Evolutionary conservation across 2,113 vertebrate genomes (phyloP).

Genomic region (Amphiprion percula): DNA sequence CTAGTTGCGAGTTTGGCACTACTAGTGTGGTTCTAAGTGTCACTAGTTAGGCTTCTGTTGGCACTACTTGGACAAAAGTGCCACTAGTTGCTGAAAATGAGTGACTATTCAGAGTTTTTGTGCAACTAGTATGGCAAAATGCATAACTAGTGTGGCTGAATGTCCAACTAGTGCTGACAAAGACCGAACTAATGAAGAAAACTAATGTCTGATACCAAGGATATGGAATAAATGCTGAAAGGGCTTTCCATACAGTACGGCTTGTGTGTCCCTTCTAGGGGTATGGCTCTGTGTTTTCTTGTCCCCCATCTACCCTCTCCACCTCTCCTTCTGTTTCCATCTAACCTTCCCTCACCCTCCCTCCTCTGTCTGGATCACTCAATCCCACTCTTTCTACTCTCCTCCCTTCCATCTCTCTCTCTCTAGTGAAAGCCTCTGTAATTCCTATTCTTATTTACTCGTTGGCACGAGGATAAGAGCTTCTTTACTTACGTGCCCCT

Average conservation of each 20-base stretch:
- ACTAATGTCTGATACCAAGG: too few species aligned
- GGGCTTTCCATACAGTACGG: background rate
- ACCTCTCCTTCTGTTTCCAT: slow-evolving; percentile 20
- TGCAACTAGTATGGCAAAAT: too few species aligned
- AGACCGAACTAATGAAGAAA: too few species aligned
- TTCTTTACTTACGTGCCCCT: slow-evolving; percentile 73
- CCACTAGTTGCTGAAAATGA: too few species aligned
- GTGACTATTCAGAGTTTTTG: too few species aligned
- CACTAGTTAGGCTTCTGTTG: too few species aligned
- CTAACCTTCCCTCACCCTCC: slow-evolving; percentile 42
- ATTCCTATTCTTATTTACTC: slow-evolving; percentile 81
- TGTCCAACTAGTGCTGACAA: too few species aligned
- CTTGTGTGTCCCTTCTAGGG: slow-evolving; percentile 46
- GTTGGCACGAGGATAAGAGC: slow-evolving; percentile 66
- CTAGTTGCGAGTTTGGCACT: too few species aligned
- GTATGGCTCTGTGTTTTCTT: slow-evolving; percentile 47
- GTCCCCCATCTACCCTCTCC: background rate
- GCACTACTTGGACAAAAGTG: too few species aligned
- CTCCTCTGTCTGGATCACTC: slow-evolving; percentile 56
- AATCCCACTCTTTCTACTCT: slow-evolving; percentile 30
- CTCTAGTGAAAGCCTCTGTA: slow-evolving; percentile 74
- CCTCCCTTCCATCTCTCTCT: slow-evolving; percentile 18
- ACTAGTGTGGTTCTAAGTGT: too few species aligned
- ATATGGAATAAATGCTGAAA: too few species aligned
- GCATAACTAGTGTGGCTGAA: too few species aligned